phyloP scores from a whole-genome alignment of 2,888 invertebrate genomes.

The Tetranychus truncatus region DNA sequence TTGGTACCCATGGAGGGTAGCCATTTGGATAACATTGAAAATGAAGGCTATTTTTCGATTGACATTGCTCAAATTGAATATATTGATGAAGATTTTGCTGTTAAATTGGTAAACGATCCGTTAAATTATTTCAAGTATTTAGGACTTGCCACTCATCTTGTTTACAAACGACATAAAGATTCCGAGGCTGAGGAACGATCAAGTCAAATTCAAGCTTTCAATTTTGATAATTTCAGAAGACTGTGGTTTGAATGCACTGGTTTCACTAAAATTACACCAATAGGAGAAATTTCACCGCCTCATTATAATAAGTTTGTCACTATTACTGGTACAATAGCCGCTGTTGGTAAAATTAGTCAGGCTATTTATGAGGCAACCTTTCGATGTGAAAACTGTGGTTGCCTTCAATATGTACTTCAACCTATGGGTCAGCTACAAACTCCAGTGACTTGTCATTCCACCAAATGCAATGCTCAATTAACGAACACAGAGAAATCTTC shows the following conservation, averaged over 20 bases:
- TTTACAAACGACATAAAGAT: not conserved
- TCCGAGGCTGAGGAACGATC: not conserved
- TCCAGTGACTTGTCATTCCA: not conserved
- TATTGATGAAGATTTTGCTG: not conserved
- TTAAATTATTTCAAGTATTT: not conserved
- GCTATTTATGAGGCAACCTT: not conserved
- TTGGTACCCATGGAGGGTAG: not conserved
- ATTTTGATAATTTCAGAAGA: not conserved
- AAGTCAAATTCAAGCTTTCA: not conserved
- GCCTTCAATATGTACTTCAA: slow-evolving; percentile 1
- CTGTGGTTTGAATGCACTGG: not conserved
- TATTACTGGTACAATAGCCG: not conserved
- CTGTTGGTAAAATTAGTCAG: not conserved
- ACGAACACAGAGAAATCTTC: not conserved
- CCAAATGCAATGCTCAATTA: not conserved
- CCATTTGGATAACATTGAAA: not conserved
- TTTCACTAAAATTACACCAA: not conserved
- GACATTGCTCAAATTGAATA: not conserved
- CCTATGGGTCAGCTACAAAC: not conserved
- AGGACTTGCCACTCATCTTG: not conserved
- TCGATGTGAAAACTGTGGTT: not conserved
- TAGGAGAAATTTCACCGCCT: not conserved
- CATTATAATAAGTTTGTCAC: not conserved
- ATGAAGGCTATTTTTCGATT: not conserved
- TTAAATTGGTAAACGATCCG: not conserved